These are phyloP conservation scores for Hesperophylax magnus DNA, from an alignment of 1,140 invertebrate species.

Conservation along the genomic window DNA sequence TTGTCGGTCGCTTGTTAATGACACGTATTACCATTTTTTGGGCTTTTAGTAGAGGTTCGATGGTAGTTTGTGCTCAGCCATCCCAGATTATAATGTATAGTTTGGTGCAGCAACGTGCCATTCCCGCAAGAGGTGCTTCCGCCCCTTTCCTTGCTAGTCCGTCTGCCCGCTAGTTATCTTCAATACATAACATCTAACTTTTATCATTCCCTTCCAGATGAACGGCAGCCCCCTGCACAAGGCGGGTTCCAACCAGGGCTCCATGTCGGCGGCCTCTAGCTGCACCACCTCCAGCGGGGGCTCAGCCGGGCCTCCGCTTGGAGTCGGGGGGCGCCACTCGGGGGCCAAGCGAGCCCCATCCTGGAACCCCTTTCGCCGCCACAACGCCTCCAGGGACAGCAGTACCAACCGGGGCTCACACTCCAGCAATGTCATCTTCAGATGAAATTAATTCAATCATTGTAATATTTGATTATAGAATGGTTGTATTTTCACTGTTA, in stretches of 20 bases:
- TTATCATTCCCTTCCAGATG: conserved; percentile 28
- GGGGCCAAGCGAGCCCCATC: conserved; percentile 63
- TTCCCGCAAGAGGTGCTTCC: no score
- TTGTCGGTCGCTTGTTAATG: no score
- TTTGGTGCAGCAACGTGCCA: no score
- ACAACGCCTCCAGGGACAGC: conserved; percentile 59
- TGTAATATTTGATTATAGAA: no score
- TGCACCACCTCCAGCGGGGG: conserved; percentile 63
- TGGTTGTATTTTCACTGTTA: no score
- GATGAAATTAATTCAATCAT: conserved; percentile 55
- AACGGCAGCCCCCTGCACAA: conserved; percentile 51
- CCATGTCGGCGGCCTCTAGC: conserved; percentile 66
- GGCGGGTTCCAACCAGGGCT: conserved; percentile 65
- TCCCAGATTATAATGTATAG: no score
- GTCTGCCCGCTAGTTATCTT: no score
- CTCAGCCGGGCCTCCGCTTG: conserved; percentile 59
- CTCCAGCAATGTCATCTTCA: conserved; percentile 65
- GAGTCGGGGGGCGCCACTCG: conserved; percentile 56
- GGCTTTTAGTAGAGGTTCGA: no score
- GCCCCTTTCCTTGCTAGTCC: no score
- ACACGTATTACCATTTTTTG: no score
- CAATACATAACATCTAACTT: neutral
- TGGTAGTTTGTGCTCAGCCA: no score
- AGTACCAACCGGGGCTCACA: conserved; percentile 62
- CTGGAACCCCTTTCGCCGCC: conserved; percentile 67